Percentiles rank a stretch among this genome's conserved stretches.
Conservation (phyloP, 2,113 vertebrate species). For the Neotoma lepida region DNA sequence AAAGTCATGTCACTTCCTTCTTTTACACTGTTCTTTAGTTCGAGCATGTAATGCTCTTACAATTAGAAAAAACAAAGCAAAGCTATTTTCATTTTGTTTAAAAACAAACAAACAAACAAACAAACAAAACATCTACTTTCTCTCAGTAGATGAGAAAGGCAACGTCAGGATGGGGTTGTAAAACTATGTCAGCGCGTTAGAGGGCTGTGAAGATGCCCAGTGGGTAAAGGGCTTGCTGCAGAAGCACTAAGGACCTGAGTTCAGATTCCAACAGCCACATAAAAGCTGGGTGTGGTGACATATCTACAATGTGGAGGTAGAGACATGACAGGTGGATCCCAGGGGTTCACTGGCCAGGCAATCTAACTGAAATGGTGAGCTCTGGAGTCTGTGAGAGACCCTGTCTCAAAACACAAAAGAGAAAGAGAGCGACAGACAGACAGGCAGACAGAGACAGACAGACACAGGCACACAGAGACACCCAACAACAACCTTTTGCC, state of each 20-base stretch:
- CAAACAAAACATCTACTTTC: too few relatives aligned
- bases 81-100: constrained; percentile 43
- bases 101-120: background rate
- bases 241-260: background rate
- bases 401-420: background rate
- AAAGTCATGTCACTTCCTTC: constrained; percentile 46
- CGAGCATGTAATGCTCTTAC: constrained; percentile 30
- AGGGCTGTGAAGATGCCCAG: too few relatives aligned
- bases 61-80: constrained; percentile 58
- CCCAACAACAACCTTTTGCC: background rate
- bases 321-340: background rate
- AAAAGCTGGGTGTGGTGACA: background rate
- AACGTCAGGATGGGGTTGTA: background rate
- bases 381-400: background rate
- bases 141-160: background rate
- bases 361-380: background rate
- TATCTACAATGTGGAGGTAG: background rate
- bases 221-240: background rate
- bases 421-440: background rate
- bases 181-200: background rate
- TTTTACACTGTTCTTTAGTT: constrained; percentile 14
- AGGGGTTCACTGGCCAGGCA: too few relatives aligned
- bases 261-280: background rate
- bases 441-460: background rate
- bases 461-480: background rate